Evolutionary conservation across 2,888 invertebrate species (phyloP), one percentile per base, ranked within the genome.

Genomic region (Cyclophora punctaria): DNA sequence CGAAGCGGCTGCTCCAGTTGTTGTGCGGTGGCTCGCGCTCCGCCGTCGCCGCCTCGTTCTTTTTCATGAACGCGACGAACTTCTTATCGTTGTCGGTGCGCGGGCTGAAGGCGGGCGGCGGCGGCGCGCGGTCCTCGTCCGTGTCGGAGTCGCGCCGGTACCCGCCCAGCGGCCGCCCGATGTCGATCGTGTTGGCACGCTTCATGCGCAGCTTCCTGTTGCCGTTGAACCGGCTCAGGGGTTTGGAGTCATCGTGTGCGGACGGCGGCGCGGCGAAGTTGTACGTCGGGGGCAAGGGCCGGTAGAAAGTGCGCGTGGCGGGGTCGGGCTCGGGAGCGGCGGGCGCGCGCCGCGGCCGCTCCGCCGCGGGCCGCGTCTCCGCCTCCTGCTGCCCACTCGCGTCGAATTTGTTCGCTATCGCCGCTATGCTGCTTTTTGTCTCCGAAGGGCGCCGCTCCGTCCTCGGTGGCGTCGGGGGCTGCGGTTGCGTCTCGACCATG

Each of bases 161-260:
- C 34, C 89, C 88, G n/a, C 83, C 90, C 34, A 79, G 90, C 0
- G 92, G 91, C 66, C 94, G 94, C 0, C 96, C 95, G 71, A 96
- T 95, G 70, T 96, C 96, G 57, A 96, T 95, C 2, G 96, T 96
- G 64, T 96, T 96, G 3, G 96, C 96, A 7, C 96, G 91, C 78
- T 96, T 96, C 92, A 96, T 94, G 64, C 93, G 92, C 34, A 92
- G 86, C 69, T 94, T 95, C 63, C 93, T 93, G 55, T 88, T 90
- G 47, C 86, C 85, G 50, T 87, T 85, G 61, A 91, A 92, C 53
- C 90, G 72, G 59, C 77, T 83, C 1, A 78, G 66, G 2, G 83
- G 77, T 55, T 80, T 83, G 5, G 83, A 71, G 41, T 72, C 62
- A 43, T 89, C 90, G 4, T 83, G 83, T 6, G 42, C 20, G 2